Conservation (phyloP, 2,797 vertebrate species). For the Paedocypris micromegethes region DNA sequence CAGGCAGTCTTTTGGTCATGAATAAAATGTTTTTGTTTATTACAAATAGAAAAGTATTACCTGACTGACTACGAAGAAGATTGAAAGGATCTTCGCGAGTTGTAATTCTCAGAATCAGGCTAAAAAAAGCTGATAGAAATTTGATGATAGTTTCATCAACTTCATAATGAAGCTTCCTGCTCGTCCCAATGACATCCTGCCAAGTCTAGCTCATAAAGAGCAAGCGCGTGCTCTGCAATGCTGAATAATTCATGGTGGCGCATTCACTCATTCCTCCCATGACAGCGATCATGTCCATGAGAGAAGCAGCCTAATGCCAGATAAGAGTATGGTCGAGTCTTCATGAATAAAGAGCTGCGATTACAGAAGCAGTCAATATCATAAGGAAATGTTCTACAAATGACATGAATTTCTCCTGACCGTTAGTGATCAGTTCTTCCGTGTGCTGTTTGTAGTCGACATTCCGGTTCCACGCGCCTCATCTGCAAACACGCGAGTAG, state of each 20-base stretch:
- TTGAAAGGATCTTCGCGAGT: no score
- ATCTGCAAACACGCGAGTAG: no score
- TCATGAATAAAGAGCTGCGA: slow-evolving; percentile 12
- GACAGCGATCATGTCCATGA: slow-evolving; percentile 54
- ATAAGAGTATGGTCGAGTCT: slow-evolving; percentile 30
- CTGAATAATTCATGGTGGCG: slow-evolving; percentile 55
- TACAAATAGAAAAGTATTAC: no score
- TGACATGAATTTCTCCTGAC: slow-evolving; percentile 11
- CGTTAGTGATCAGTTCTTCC: slow-evolving; percentile 1
- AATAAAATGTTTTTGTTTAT: no score
- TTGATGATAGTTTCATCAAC: not conserved
- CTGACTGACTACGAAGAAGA: no score
- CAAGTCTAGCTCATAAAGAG: slow-evolving; percentile 16
- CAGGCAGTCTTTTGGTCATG: no score
- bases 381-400: slow-evolving; percentile 9
- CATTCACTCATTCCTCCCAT: slow-evolving; percentile 48
- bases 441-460: no score
- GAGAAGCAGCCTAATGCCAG: slow-evolving; percentile 41
- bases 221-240: slow-evolving; percentile 23
- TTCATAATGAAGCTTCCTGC: slow-evolving; percentile 26
- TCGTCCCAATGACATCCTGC: slow-evolving; percentile 28
- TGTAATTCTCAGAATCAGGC: not conserved
- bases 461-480: no score
- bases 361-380: slow-evolving; percentile 2
- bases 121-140: slow-evolving; percentile 16